Evolutionary conservation across 2,888 invertebrate species (phyloP).

Genomic region (Athalia cordata): DNA sequence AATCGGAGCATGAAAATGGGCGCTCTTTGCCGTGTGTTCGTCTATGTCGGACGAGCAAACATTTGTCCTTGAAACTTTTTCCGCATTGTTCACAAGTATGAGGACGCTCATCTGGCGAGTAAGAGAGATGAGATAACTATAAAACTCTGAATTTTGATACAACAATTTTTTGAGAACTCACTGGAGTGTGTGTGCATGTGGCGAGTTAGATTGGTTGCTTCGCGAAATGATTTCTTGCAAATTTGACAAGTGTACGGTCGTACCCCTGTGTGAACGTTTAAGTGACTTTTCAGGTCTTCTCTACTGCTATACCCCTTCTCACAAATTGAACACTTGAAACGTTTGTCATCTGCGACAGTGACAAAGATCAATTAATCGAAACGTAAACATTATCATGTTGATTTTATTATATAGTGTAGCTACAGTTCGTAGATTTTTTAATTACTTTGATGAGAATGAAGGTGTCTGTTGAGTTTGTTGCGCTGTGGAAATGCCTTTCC

Average conservation of each 20-base stretch:
- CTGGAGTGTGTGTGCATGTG: conserved; percentile 83
- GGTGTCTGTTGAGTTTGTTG: conserved; percentile 83
- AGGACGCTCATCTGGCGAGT: conserved; percentile 66
- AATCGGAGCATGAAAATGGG: conserved; percentile 71
- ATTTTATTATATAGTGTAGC: background rate
- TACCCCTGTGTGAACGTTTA: conserved; percentile 75
- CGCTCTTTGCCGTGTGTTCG: conserved; percentile 71
- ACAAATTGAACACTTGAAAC: conserved; percentile 78
- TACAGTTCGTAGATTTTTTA: background rate
- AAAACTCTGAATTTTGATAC: background rate
- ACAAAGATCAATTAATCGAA: conserved; percentile 2
- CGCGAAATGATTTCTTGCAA: conserved; percentile 82
- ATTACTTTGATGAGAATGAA: conserved; percentile 69
- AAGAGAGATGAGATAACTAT: background rate
- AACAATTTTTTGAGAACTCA: conserved; percentile 65
- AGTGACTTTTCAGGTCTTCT: conserved; percentile 78
- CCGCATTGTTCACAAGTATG: conserved; percentile 67
- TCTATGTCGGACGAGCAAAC: conserved; percentile 70
- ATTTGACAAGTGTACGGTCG: conserved; percentile 79
- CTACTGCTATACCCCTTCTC: conserved; percentile 78
- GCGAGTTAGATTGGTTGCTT: conserved; percentile 81
- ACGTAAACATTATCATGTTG: background rate
- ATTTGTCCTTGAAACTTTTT: conserved; percentile 70
- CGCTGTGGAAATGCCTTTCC: conserved; percentile 82
- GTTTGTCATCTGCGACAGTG: conserved; percentile 74